Conservation (phyloP, 2,797 vertebrate genomes). For the Lutjanus argentimaculatus region DNA sequence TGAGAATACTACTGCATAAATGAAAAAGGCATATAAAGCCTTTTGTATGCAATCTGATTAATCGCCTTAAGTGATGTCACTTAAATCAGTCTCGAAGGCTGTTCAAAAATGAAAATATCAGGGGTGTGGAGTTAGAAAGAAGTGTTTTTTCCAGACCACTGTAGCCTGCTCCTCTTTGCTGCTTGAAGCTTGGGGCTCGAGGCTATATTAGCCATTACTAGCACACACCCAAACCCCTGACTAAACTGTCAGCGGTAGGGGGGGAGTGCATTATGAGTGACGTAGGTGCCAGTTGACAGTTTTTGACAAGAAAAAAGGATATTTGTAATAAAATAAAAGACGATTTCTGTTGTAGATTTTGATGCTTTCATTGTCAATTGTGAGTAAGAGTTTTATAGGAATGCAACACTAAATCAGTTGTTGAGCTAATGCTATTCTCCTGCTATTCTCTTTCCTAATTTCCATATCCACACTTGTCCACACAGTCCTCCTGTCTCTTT, state of each 20-base stretch:
- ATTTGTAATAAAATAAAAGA: neutral
- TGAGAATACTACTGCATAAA: neutral
- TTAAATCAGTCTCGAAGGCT: neutral
- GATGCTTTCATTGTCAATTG: neutral
- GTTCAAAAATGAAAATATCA: neutral
- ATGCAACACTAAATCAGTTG: neutral
- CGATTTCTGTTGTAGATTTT: neutral
- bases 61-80: neutral
- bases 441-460: neutral
- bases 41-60: neutral
- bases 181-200: neutral
- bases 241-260: neutral
- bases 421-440: neutral
- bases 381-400: neutral
- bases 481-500: neutral
- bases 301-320: neutral
- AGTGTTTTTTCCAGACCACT: neutral
- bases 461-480: slow-evolving; percentile 1
- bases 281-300: neutral
- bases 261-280: neutral
- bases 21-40: neutral
- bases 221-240: too few relatives aligned
- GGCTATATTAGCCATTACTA: neutral
- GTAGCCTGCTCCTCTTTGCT: neutral
- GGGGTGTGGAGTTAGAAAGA: neutral